phyloP scores from a whole-genome alignment of 2,888 invertebrate genomes.

The Morinoia aosen region DNA sequence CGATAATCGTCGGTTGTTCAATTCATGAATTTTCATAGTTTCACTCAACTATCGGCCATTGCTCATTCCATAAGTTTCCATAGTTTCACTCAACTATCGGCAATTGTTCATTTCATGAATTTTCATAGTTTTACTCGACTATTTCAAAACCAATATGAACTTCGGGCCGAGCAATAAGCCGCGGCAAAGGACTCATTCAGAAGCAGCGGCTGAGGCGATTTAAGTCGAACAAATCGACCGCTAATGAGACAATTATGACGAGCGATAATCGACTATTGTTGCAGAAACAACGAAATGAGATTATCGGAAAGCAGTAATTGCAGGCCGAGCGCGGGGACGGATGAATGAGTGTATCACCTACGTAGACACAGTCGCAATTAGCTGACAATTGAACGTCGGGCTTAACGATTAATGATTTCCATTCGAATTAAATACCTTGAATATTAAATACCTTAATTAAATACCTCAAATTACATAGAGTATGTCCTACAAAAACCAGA shows the following conservation, averaged over 20 bases:
- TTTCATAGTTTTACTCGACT: background rate
- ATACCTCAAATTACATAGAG: no score
- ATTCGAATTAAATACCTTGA: background rate
- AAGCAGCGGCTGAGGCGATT: background rate
- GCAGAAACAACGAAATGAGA: background rate
- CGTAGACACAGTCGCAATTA: background rate
- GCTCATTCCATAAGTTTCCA: background rate
- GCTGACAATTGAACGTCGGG: background rate
- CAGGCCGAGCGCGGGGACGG: background rate
- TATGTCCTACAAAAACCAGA: no score
- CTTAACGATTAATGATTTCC: background rate
- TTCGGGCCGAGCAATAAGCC: background rate
- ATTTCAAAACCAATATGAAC: background rate
- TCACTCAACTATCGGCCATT: background rate
- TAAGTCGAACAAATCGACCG: background rate
- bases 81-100: background rate
- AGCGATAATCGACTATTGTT: conserved; percentile 2
- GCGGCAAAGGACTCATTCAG: background rate
- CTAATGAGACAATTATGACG: conserved; percentile 10
- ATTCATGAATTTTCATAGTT: background rate
- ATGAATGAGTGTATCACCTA: background rate
- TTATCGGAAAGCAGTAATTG: conserved; percentile 3
- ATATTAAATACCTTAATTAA: no score
- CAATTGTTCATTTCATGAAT: background rate
- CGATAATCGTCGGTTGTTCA: background rate